Base-by-base conservation (phyloP, 2,797 vertebrate species). In the Buphagus erythrorhynchus region DNA sequence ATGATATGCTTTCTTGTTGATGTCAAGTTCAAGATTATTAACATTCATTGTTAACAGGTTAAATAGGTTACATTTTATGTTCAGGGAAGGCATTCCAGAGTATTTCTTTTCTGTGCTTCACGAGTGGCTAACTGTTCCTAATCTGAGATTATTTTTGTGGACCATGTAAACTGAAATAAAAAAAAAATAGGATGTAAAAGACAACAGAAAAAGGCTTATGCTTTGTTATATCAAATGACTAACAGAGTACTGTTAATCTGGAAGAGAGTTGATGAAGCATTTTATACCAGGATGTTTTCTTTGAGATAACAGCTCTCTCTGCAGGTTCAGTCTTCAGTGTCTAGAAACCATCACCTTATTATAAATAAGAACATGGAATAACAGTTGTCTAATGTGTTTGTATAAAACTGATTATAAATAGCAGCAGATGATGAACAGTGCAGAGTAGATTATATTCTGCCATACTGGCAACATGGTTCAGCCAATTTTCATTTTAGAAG, bases 281-380 rank as follows among this genome's bases (percentile, higher is more conserved):
- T 93, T 96, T 77, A 79, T 9, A 79, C 13, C 31, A 91, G 85
- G 54, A 76, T 95, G 63, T 29, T 75, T 97, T 74, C 69, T 92
- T 83, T 81, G 59, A 65, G 86, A 71, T 93, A 96, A 84, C 49
- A 86, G 36, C 54, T 89, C 62, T 95, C 82, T 95, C 80, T 87
- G 52, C 13, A 80, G 6, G 35, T 84, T 89, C 59, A 88, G 59
- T 72, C 77, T 92, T 87, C 58, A 59, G 48, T 43, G 48, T 49
- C 69, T 77, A 80, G 66, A 66, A 49, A 21, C 4, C 20, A 82
- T 81, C 82, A 78, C 57, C 42, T 82, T 77, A 80, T 79, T 86
- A 91, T 26, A 79, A 93, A 75, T 46, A 95, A 75, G 33, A 93
- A 95, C 69, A 92, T 29, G 15, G 19, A 73, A 79, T 46, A 87